Evolutionary conservation across 2,113 vertebrate species (phyloP), one percentile per base, ranked within the genome.

Genomic region (Cervus canadensis): DNA sequence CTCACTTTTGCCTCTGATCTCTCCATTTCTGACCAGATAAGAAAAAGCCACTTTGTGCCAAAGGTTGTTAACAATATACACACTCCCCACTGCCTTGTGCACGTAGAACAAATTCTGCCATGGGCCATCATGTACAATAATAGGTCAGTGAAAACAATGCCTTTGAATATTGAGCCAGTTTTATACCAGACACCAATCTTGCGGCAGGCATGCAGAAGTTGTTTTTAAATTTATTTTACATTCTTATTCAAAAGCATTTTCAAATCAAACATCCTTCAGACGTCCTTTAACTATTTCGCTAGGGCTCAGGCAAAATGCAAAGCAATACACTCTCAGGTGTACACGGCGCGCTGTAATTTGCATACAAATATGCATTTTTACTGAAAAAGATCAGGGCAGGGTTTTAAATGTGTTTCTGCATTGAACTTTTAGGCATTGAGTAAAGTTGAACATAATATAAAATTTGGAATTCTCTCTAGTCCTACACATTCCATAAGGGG

Each of bases 351-450:
- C 95, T 95, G 86, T 97, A 98, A 98, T 98, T 98, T 98, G 95
- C 98, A 98, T 98, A 98, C 97, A 98, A 98, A 98, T 98, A 98
- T 98, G 93, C 96, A 97, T 97, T 98, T 98, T 98, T 95, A 93
- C 97, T 94, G 95, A 96, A 97, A 98, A 97, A 98, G 91, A 98
- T 98, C 98, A 98, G 96, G 95, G 91, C 79, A 97, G 93, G 56
- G 87, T 96, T 98, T 98, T 98, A 98, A 97, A 96, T 96, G 97
- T 97, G 97, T 96, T 98, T 97, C 74, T 89, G 94, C 95, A 90
- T 28, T 94, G 93, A 97, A 98, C 87, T 97, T 94, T 93, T 91
- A 91, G 87, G 62, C 43, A 97, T 84, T 71, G 88, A 88, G 79
- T 93, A 95, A 97, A 97, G 95, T 94, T 95, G 89, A 93, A 94